Base-by-base conservation (phyloP, 2,113 vertebrate genomes). In the Tretioscincus oriximinensis region DNA sequence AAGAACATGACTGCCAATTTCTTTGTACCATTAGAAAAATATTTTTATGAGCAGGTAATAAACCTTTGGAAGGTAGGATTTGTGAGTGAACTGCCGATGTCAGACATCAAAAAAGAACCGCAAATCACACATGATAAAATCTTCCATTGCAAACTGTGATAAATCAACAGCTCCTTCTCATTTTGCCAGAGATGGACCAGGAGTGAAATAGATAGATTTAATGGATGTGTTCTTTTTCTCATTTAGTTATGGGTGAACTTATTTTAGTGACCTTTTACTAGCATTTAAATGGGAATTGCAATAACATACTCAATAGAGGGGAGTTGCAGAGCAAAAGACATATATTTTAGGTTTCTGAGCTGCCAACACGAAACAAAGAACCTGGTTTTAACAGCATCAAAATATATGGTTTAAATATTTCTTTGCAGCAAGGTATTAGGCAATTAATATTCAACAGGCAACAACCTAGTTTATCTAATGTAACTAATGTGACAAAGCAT, bases 51-150 rank as follows among this genome's bases (percentile, higher is more conserved):
- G 35, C 9, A 61, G 29, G 49, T 68, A 75, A 61, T 76, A 81
- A 81, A 75, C 73, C 65, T 58, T 69, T 61, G 65, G 64, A 69
- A 75, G 68, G 65, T 11, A 10, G 61, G 51, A 68, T 81, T 61
- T 76, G 73, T 31, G 69, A 68, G n/a, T 76, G 73, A 54, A 69
- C 69, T 81, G 80, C 73, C 76, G 80, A 76, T 51, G 69, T 61
- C 65, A 61, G 51, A 76, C 65, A 76, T 61, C 65, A 61, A 31
- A 69, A 21, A 76, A 47, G 66, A 81, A 28, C 73, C 21, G 65
- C 73, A 54, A 76, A 81, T 58, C 54, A 58, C 60, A 75, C 16
- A 28, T 70, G 51, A 60, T 70, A 45, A n/a, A 70, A 41, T 61
- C 54, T 61, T 41, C 61, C 45, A 69, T 54, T 28, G 24, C 49